Evolutionary conservation across 2,888 invertebrate species (phyloP), one percentile per base, ranked within the genome.

Genomic region (Xestia rhomboidea): DNA sequence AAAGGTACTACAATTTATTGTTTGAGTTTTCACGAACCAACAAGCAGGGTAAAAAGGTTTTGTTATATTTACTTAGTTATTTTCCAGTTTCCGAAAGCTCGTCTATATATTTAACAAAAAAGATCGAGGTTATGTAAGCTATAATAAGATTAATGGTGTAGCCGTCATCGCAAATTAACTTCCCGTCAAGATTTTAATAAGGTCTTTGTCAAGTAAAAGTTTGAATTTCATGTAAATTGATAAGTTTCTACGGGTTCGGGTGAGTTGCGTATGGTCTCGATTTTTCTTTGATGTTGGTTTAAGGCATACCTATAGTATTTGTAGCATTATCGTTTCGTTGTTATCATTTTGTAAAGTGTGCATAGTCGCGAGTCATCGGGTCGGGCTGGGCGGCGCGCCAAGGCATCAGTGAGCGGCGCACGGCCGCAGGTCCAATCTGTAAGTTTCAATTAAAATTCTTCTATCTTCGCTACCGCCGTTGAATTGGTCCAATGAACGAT

Each of bases 111-210:
- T 76, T 87, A 73, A 88, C 84, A 87, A 87, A 90, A 89, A 91
- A 89, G 89, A 85, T 77, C 80, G 79, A 90, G 89, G 87, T 88
- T 91, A 86, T 89, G 91, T 90, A 87, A 89, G 87, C 84, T 87
- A 88, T 91, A 90, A 91, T 92, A 94, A 95, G 95, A 96, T 96
- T 95, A 94, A 95, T 95, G 95, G 93, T 93, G 91, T 91, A 84
- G 90, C 95, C 92, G 95, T 93, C 95, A 91, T 91, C 92, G 91
- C 93, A 93, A 94, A 95, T 95, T 95, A 94, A 94, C 93, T 94
- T 93, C 89, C 91, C 93, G 93, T 93, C 91, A 92, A 94, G 93
- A 95, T 94, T 95, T 95, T 95, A 95, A 94, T 95, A 94, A 94
- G 92, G 93, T 92, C 92, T 92, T 93, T 94, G 94, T 94, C 90